phyloP scores from a whole-genome alignment of 2,888 invertebrate genomes.

The Crematogaster levior region DNA sequence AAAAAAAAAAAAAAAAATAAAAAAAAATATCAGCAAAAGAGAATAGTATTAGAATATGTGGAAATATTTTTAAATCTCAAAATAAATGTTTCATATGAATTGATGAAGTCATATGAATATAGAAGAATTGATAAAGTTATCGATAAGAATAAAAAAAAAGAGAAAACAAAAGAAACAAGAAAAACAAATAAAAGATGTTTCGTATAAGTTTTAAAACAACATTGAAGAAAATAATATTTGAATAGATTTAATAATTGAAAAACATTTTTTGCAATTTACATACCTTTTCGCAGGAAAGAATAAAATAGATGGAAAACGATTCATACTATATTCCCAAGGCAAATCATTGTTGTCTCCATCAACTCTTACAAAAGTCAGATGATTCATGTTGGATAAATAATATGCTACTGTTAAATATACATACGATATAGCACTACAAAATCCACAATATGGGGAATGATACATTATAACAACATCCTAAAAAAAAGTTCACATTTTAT shows the following conservation, averaged over 20 bases:
- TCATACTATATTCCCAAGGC: constrained; percentile 94
- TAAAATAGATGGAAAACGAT: constrained; percentile 92
- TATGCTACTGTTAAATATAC: constrained; percentile 90
- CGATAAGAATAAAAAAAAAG: not conserved
- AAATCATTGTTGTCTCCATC: constrained; percentile 95
- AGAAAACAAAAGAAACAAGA: not conserved
- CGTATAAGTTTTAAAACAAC: not conserved
- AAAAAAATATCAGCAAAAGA: constrained; percentile 13
- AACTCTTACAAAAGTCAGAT: constrained; percentile 89
- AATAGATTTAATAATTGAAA: not conserved
- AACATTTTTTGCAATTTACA: constrained; percentile 2
- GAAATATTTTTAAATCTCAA: not conserved
- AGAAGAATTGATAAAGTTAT: too few relatives aligned
- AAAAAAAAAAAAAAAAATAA: too few relatives aligned
- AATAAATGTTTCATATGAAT: not conserved
- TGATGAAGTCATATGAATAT: not conserved
- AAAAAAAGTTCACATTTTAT: constrained; percentile 66
- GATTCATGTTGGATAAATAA: constrained; percentile 87
- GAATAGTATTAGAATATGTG: not conserved
- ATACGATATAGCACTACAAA: constrained; percentile 91
- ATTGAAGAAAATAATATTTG: not conserved
- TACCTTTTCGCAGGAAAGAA: constrained; percentile 92
- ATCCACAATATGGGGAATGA: constrained; percentile 92
- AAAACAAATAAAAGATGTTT: not conserved
- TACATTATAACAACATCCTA: constrained; percentile 93